These are phyloP conservation scores for Oncorhynchus masou DNA, from an alignment of 2,113 vertebrate genomes.

Conservation along the genomic window DNA sequence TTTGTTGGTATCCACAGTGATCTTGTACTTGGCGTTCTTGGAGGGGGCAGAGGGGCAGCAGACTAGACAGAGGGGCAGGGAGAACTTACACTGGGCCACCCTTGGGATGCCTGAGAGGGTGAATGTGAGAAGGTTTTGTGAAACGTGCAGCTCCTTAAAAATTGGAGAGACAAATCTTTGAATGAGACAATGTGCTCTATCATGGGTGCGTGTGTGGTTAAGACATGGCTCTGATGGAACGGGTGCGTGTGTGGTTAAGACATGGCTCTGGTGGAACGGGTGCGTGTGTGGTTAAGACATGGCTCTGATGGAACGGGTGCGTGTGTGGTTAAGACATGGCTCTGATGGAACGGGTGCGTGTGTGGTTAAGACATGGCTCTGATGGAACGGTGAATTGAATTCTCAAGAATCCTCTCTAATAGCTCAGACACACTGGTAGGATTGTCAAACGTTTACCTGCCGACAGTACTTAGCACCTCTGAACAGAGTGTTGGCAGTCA, in stretches of 20 bases:
- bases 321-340: neutral
- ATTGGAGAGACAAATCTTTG: neutral
- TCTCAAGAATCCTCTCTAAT: too few relatives aligned
- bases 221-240: too few relatives aligned
- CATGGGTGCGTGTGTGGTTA: neutral
- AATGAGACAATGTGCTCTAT: neutral
- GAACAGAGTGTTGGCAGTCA: too few relatives aligned
- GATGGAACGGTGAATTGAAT: too few relatives aligned
- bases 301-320: neutral
- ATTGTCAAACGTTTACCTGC: too few relatives aligned
- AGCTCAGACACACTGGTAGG: too few relatives aligned
- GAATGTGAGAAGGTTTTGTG: neutral
- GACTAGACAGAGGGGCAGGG: slow-evolving; percentile 83
- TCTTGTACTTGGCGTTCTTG: slow-evolving; percentile 85
- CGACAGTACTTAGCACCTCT: too few relatives aligned
- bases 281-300: neutral
- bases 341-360: neutral
- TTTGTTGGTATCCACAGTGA: slow-evolving; percentile 95
- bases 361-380: too few relatives aligned
- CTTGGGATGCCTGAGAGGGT: slow-evolving; percentile 78
- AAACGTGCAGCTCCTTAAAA: neutral
- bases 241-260: too few relatives aligned
- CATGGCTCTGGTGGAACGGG: too few relatives aligned
- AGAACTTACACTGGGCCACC: slow-evolving; percentile 83
- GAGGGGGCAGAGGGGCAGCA: slow-evolving; percentile 80